These are phyloP conservation scores for Pectinophora gossypiella DNA, from an alignment of 1,140 invertebrate genomes.

Conservation along the genomic window DNA sequence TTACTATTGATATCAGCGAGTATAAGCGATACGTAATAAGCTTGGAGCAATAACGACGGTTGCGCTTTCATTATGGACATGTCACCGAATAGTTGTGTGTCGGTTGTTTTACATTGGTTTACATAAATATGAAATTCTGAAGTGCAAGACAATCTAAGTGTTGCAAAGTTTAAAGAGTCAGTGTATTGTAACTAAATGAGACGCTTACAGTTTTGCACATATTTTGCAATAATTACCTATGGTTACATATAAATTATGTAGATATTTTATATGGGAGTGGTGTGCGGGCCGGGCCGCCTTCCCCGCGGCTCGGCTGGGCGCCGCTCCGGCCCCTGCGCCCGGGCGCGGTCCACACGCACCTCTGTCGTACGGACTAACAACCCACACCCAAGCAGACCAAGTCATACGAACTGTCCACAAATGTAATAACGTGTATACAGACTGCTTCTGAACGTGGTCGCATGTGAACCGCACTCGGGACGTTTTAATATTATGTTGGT, in stretches of 20 bases:
- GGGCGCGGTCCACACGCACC: constrained; percentile 30
- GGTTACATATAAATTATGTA: constrained; percentile 59
- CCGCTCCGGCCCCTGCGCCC: constrained; percentile 49
- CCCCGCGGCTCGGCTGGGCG: constrained; percentile 21
- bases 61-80: constrained; percentile 59
- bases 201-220: constrained; percentile 72
- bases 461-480: background rate
- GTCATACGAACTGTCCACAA: too few species aligned
- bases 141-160: constrained; percentile 63
- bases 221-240: constrained; percentile 66
- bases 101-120: constrained; percentile 62
- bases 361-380: too few species aligned
- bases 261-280: too few species aligned
- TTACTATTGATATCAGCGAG: constrained; percentile 38
- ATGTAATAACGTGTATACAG: too few species aligned
- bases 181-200: constrained; percentile 69
- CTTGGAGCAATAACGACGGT: constrained; percentile 65
- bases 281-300: background rate
- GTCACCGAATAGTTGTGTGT: constrained; percentile 65
- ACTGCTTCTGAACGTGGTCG: too few species aligned
- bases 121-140: constrained; percentile 46
- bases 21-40: constrained; percentile 52
- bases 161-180: constrained; percentile 63
- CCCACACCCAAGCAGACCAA: too few species aligned
- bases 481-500: background rate